Percentiles rank a stretch among this genome's conserved stretches.
These are phyloP conservation scores for Hirtodrosophila histrioides DNA, from an alignment of 2,888 invertebrate species.

Conservation along the genomic window DNA sequence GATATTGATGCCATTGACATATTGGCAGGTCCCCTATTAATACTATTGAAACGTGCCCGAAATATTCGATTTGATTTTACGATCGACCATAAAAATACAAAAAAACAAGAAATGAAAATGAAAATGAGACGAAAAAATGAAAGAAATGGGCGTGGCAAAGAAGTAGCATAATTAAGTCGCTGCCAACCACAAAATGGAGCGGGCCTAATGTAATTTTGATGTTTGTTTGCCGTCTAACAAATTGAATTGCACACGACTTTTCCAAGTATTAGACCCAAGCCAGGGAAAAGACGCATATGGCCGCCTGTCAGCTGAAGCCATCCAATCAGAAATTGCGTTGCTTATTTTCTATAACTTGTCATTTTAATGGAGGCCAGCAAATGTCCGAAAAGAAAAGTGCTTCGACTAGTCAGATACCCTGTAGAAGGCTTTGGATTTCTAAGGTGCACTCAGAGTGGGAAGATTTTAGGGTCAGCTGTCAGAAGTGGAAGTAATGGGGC, in stretches of 20 bases:
- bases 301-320: slow-evolving; percentile 42
- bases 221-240: slow-evolving; percentile 33
- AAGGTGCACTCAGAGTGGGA: too few species aligned
- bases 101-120: slow-evolving; percentile 1
- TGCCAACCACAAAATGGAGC: slow-evolving; percentile 21
- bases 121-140: slow-evolving; percentile 1
- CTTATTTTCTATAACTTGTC: slow-evolving; percentile 44
- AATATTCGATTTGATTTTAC: slow-evolving; percentile 70
- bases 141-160: slow-evolving; percentile 37
- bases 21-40: slow-evolving; percentile 50
- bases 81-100: slow-evolving; percentile 32
- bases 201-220: slow-evolving; percentile 64
- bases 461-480: too few species aligned
- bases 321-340: slow-evolving; percentile 51
- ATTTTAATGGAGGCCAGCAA: slow-evolving; percentile 14
- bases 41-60: slow-evolving; percentile 66
- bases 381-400: background rate
- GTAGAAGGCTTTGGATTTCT: background rate
- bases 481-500: too few species aligned
- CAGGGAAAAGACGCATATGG: slow-evolving; percentile 23
- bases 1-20: slow-evolving; percentile 53
- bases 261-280: slow-evolving; percentile 4
- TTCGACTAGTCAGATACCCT: slow-evolving; percentile 1
- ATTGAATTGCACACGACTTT: slow-evolving; percentile 28
- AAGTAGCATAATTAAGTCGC: slow-evolving; percentile 49